phyloP scores from a whole-genome alignment of 1,140 invertebrate species.

The Aricia agestis region DNA sequence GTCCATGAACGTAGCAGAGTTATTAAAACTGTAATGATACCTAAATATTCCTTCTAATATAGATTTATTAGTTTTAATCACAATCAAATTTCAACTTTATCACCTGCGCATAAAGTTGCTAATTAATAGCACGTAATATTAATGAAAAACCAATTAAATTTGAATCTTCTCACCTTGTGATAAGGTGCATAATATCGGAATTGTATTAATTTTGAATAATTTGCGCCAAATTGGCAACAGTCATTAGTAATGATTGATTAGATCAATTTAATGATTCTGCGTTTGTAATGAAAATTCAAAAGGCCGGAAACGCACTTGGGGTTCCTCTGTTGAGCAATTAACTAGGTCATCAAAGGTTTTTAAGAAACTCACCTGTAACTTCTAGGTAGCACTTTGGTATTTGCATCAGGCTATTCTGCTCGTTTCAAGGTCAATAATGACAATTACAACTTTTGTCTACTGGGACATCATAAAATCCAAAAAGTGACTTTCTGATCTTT shows the following conservation, averaged over 20 bases:
- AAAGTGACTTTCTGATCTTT: too few relatives aligned
- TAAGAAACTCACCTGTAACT: too few relatives aligned
- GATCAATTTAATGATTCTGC: background rate
- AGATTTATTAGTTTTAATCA: background rate
- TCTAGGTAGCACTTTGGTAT: too few relatives aligned
- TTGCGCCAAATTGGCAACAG: background rate
- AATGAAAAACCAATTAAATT: background rate
- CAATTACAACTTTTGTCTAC: too few relatives aligned
- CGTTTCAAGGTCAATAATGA: too few relatives aligned
- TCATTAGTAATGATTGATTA: background rate
- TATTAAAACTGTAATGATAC: background rate
- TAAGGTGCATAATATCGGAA: background rate
- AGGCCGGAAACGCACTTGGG: background rate
- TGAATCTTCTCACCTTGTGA: background rate
- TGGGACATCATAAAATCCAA: too few relatives aligned
- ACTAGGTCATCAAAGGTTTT: too few relatives aligned
- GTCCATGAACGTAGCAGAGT: background rate
- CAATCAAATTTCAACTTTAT: background rate
- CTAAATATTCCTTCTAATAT: background rate
- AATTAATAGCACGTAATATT: too few relatives aligned
- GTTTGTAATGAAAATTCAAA: background rate
- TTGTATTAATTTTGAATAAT: background rate
- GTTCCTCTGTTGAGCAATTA: background rate
- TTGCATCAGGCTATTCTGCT: too few relatives aligned
- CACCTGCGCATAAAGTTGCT: background rate